Evolutionary conservation across 2,888 invertebrate genomes (phyloP).

Genomic region (Athripsodes cinereus): DNA sequence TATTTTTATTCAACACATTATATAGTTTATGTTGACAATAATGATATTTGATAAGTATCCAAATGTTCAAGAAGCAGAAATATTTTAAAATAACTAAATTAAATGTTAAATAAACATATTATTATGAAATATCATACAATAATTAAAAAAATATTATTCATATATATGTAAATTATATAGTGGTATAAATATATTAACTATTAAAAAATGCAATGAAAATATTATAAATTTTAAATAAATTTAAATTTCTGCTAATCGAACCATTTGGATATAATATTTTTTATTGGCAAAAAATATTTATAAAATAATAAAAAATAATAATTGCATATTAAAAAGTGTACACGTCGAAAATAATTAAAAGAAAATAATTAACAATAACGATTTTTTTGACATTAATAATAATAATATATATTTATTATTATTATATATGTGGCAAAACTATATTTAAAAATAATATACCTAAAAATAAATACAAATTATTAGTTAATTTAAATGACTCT

Average conservation of each 20-base stretch:
- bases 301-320: background rate
- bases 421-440: constrained; percentile 5
- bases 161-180: background rate
- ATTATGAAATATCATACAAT: too few relatives aligned
- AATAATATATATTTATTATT: background rate
- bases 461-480: background rate
- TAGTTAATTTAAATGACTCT: constrained; percentile 18
- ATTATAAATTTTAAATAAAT: constrained; percentile 2
- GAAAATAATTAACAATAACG: background rate
- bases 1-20: background rate
- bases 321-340: background rate
- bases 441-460: background rate
- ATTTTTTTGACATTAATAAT: background rate
- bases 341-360: background rate
- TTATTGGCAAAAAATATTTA: background rate
- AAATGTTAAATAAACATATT: too few relatives aligned
- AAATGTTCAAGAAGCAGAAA: constrained; percentile 28
- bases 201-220: background rate
- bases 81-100: constrained; percentile 2
- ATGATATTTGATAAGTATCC: constrained; percentile 2
- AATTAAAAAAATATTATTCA: background rate
- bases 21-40: background rate
- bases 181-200: constrained; percentile 3
- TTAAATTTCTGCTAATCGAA: constrained; percentile 27
- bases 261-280: constrained; percentile 16